Evolutionary conservation across 1,140 invertebrate species (phyloP), one percentile per base, ranked within the genome.

Genomic region (Anoplolepis gracilipes): DNA sequence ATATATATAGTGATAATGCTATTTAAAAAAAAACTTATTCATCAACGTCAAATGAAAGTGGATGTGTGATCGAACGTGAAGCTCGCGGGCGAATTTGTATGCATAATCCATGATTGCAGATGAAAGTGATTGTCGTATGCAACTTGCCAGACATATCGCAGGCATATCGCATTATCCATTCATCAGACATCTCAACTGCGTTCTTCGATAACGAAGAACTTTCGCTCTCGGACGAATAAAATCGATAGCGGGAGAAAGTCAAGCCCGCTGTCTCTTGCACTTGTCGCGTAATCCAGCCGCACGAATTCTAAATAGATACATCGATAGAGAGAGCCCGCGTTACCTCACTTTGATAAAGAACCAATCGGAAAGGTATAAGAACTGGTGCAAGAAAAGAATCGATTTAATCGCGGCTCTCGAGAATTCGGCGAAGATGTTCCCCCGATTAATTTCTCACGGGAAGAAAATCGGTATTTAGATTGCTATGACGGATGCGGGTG

Each of bases 181-280:
- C 25, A 86, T 86, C 67, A 55, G 53, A 62, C 67, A 53, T 73
- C 16, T 49, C 65, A 42, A 82, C 65, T 22, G 84, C 19, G 76
- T 36, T 84, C 61, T 67, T 85, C 53, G 75, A 78, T 86, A 89
- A 88, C 49, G 33, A 87, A 49, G 46, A 57, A 87, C 88, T 89
- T 89, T 89, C 88, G 87, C 86, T 89, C 36, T 77, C 70, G 22
- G 55, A 61, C 42, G 77, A 76, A 85, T 42, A 75, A 86, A 86
- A 87, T 87, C 70, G 67, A 88, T 86, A 81, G 67, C 57, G 49
- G 57, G 89, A 89, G 89, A 91, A 90, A 90, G 89, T 70, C 13
- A 5, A 55, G 72, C 49, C 55, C 85, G 57, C 22, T 33, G 49
- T 33, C 62, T 70, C 72, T 46, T 10, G 57, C 42, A 55, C 16